Conservation (phyloP, 2,888 invertebrate genomes). For the Endotricha flammealis region DNA sequence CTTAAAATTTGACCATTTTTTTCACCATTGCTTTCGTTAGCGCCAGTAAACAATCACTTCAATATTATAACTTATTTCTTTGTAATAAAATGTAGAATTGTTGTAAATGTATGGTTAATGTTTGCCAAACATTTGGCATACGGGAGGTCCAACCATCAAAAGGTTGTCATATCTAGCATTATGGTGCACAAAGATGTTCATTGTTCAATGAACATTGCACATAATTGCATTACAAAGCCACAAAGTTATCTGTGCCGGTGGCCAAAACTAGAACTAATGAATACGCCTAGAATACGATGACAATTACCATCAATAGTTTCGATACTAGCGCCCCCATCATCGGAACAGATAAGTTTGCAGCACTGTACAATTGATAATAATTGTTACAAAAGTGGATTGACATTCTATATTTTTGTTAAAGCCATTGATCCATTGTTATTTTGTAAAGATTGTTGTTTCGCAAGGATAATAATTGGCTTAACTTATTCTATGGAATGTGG, state of each 20-base stretch:
- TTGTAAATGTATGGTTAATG: neutral
- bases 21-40: slow-evolving; percentile 31
- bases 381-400: slow-evolving; percentile 45
- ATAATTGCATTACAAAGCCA: slow-evolving; percentile 66
- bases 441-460: slow-evolving; percentile 2
- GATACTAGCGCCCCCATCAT: too few relatives aligned
- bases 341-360: too few relatives aligned
- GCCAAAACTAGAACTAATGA: too few relatives aligned
- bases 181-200: slow-evolving; percentile 34
- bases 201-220: slow-evolving; percentile 51
- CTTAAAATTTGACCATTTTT: slow-evolving; percentile 43
- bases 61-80: neutral
- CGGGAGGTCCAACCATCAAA: slow-evolving; percentile 63
- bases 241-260: too few relatives aligned
- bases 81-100: neutral
- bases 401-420: slow-evolving; percentile 32
- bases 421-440: slow-evolving; percentile 13
- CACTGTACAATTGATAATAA: slow-evolving; percentile 46
- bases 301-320: too few relatives aligned
- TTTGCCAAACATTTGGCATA: slow-evolving; percentile 14
- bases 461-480: slow-evolving; percentile 7
- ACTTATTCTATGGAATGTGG: neutral
- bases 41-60: slow-evolving; percentile 35
- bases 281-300: too few relatives aligned
- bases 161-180: slow-evolving; percentile 59